phyloP scores from a whole-genome alignment of 2,888 invertebrate species.

The Spisula subtruncata region DNA sequence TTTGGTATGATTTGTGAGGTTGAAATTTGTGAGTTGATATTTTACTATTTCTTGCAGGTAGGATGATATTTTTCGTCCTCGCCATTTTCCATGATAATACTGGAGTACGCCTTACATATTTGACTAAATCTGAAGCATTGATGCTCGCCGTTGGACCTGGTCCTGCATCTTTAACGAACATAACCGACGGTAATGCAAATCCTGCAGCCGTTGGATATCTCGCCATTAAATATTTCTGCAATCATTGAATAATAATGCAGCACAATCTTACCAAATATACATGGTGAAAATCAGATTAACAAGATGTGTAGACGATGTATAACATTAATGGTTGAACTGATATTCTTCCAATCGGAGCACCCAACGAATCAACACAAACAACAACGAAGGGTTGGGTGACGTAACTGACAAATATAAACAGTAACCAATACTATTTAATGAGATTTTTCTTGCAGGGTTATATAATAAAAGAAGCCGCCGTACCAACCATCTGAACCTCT shows the following conservation, averaged over 20 bases:
- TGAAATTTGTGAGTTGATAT: background rate
- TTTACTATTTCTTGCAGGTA: background rate
- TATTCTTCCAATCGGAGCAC: no score
- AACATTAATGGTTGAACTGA: no score
- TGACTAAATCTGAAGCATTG: conserved; percentile 18
- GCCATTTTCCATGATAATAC: background rate
- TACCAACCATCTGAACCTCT: no score
- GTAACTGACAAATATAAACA: no score
- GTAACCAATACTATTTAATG: no score
- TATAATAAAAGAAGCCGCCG: no score
- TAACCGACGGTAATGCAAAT: background rate
- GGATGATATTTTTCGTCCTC: background rate
- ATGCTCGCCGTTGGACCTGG: background rate
- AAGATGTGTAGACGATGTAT: no score
- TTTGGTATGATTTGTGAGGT: background rate
- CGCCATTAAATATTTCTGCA: background rate
- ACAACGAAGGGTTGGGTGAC: no score
- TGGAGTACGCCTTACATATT: conserved; percentile 38
- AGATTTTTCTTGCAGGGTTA: no score
- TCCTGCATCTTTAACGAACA: background rate
- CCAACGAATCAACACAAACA: no score
- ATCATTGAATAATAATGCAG: background rate
- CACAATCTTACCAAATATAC: no score
- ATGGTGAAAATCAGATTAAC: no score
- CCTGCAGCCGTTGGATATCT: background rate